A percentile compares a stretch with the other conserved stretches of the same genome.
These are phyloP conservation scores for Dissostichus mawsoni DNA, from an alignment of 2,113 vertebrate species.

Conservation along the genomic window DNA sequence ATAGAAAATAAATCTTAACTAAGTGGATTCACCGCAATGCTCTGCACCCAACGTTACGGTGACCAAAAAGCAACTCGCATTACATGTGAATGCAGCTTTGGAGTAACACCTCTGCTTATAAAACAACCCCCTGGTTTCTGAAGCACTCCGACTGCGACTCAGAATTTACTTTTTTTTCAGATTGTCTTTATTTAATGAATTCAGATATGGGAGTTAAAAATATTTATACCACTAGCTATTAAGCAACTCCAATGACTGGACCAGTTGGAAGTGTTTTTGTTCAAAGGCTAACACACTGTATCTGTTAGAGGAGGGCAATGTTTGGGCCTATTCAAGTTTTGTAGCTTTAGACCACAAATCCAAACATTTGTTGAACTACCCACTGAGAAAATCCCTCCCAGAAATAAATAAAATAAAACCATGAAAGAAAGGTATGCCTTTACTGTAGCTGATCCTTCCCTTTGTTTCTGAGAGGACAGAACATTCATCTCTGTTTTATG, in stretches of 20 bases:
- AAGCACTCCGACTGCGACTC: background rate
- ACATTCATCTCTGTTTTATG: background rate
- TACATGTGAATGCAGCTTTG: no score
- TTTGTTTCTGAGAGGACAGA: background rate
- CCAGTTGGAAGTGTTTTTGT: slow-evolving; percentile 13
- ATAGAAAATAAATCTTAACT: no score
- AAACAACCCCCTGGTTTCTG: background rate
- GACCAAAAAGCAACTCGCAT: no score
- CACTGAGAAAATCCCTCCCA: background rate
- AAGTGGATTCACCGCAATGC: no score
- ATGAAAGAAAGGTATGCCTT: background rate
- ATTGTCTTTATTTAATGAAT: background rate
- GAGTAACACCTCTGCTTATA: background rate
- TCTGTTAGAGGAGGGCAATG: no score
- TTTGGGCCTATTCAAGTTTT: background rate
- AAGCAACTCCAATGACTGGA: background rate
- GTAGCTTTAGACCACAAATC: background rate
- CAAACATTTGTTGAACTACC: background rate
- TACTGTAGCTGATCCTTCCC: background rate
- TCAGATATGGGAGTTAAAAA: background rate
- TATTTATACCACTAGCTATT: background rate
- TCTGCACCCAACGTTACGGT: no score
- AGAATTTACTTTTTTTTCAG: background rate
- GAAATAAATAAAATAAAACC: no score
- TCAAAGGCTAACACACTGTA: slow-evolving; percentile 15